Percentiles rank a stretch among this genome's conserved stretches.
Evolutionary conservation across 2,888 invertebrate species (phyloP).

Genomic region (Eupeodes latifasciatus): DNA sequence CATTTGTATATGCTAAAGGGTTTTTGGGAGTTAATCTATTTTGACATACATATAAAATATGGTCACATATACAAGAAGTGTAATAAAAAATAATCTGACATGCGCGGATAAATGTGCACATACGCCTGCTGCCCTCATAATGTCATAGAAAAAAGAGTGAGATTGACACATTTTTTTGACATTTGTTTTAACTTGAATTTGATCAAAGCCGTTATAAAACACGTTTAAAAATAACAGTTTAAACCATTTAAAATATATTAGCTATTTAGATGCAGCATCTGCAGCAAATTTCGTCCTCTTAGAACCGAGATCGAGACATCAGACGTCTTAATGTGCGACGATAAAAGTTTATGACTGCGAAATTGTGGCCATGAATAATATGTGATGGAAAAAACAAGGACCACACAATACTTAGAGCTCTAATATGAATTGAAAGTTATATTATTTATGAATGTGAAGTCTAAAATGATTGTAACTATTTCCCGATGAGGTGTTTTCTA

Average conservation of each 20-base stretch:
- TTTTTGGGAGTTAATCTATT: conserved; percentile 49
- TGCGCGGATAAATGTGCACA: conserved; percentile 6
- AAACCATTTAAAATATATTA: conserved; percentile 29
- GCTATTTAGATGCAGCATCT: conserved; percentile 35
- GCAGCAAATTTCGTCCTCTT: neutral
- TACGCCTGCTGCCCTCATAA: neutral
- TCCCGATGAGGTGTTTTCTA: too few relatives aligned
- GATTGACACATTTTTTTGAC: conserved; percentile 24
- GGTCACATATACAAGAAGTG: conserved; percentile 45
- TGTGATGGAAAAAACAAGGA: too few relatives aligned
- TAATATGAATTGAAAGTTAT: too few relatives aligned
- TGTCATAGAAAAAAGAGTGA: neutral
- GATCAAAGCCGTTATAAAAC: conserved; percentile 37
- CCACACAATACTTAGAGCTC: too few relatives aligned
- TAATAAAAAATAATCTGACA: conserved; percentile 67
- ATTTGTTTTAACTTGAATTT: conserved; percentile 38
- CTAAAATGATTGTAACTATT: too few relatives aligned
- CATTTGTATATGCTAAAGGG: neutral
- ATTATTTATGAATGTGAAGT: too few relatives aligned
- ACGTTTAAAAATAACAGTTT: conserved; percentile 45
- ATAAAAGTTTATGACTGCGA: conserved; percentile 73
- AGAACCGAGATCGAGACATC: neutral
- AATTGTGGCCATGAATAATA: conserved; percentile 40
- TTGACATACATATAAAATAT: conserved; percentile 47
- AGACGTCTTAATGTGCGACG: conserved; percentile 72